A percentile compares a stretch with the other conserved stretches of the same genome.
These are phyloP conservation scores for Hippoglossus stenolepis DNA, from an alignment of 2,113 vertebrate species.

Conservation along the genomic window DNA sequence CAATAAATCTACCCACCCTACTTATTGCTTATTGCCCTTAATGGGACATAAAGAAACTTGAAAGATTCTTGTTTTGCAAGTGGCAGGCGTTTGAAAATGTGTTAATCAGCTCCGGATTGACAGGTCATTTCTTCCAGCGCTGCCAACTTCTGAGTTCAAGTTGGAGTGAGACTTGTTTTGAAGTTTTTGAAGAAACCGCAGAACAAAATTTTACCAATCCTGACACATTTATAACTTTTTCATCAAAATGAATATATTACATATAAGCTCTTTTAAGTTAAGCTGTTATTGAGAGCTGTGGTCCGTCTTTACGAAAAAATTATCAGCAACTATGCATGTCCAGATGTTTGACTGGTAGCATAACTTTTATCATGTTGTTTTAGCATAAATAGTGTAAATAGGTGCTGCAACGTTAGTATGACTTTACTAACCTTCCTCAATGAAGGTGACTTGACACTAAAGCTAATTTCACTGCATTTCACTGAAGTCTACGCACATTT, in stretches of 20 bases:
- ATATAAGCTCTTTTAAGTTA: not conserved
- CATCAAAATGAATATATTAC: not conserved
- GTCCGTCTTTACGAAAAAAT: not conserved
- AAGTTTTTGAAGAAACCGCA: not conserved
- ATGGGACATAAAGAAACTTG: conserved; percentile 36
- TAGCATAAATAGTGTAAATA: too few relatives aligned
- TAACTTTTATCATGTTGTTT: too few relatives aligned
- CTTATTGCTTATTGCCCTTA: conserved; percentile 58
- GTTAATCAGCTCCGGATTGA: conserved; percentile 15
- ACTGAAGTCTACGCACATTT: too few relatives aligned
- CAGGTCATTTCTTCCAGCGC: not conserved
- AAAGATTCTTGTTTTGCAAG: conserved; percentile 10
- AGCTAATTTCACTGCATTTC: too few relatives aligned
- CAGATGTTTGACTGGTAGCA: not conserved
- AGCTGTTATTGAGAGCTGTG: not conserved
- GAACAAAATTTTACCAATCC: not conserved
- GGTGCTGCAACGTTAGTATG: too few relatives aligned
- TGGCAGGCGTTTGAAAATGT: conserved; percentile 26
- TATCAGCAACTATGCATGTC: not conserved
- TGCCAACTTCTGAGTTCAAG: not conserved
- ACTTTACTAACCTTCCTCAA: too few relatives aligned
- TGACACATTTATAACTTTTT: not conserved
- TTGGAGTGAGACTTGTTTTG: not conserved
- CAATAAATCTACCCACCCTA: conserved; percentile 49
- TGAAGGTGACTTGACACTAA: too few relatives aligned